Percentiles rank a stretch among this genome's conserved stretches.
phyloP scores from a whole-genome alignment of 2,888 invertebrate species.

The Harmothoe impar region DNA sequence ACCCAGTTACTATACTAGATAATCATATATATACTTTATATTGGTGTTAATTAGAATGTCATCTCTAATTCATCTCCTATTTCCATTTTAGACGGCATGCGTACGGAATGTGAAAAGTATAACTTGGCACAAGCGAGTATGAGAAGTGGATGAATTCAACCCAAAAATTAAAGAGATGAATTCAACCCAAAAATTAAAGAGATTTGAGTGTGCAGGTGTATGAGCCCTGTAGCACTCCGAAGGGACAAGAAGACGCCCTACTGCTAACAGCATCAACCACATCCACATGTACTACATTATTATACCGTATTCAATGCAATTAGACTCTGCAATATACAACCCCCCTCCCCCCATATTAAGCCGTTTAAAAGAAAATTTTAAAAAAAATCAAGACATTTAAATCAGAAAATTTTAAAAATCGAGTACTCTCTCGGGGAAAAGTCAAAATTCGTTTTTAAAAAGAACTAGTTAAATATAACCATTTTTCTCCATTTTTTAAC shows the following conservation, averaged over 20 bases:
- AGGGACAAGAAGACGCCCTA: neutral
- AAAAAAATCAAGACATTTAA: too few relatives aligned
- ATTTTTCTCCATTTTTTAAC: too few relatives aligned
- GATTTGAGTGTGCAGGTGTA: neutral
- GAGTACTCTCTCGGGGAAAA: too few relatives aligned
- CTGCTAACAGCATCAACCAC: neutral
- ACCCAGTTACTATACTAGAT: too few relatives aligned
- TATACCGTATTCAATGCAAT: neutral
- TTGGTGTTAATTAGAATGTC: neutral
- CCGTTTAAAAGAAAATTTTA: too few relatives aligned
- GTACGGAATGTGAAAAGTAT: slow-evolving; percentile 61
- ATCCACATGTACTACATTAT: neutral
- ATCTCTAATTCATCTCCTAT: neutral
- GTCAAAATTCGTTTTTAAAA: too few relatives aligned
- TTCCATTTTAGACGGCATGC: slow-evolving; percentile 61
- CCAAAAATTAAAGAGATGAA: neutral
- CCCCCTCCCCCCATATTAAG: too few relatives aligned
- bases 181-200: neutral
- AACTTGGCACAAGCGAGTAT: slow-evolving; percentile 66
- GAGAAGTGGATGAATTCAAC: neutral
- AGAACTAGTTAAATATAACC: too few relatives aligned
- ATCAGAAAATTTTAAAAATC: too few relatives aligned
- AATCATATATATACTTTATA: neutral
- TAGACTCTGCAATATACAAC: neutral
- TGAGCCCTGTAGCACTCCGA: neutral